phyloP scores from a whole-genome alignment of 2,888 invertebrate species.

The Alviniconcha strummeri region DNA sequence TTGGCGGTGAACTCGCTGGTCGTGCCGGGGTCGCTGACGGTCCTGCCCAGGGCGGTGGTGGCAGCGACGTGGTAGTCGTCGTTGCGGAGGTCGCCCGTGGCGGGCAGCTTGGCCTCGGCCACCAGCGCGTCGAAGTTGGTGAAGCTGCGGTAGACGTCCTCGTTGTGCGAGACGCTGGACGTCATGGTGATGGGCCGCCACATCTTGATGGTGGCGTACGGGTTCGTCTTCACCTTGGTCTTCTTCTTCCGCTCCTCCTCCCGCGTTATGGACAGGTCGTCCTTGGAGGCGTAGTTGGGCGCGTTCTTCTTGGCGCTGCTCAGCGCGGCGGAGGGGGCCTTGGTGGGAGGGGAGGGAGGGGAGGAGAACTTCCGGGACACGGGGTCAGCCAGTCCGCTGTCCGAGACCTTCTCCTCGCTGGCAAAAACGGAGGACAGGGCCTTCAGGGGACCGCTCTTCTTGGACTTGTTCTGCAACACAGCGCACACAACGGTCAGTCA shows the following conservation, averaged over 20 bases:
- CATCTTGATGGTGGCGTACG: conserved; percentile 63
- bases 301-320: conserved; percentile 17
- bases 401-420: conserved; percentile 31
- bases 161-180: conserved; percentile 42
- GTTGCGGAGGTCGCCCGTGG: conserved; percentile 27
- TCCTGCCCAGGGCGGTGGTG: neutral
- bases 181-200: conserved; percentile 61
- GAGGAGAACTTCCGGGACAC: neutral
- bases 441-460: conserved; percentile 63
- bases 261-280: conserved; percentile 49
- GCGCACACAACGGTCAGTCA: neutral
- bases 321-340: conserved; percentile 20
- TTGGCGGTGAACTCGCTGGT: neutral
- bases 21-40: neutral
- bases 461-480: conserved; percentile 50
- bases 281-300: conserved; percentile 40
- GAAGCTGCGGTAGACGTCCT: conserved; percentile 46
- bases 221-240: conserved; percentile 52
- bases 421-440: conserved; percentile 57
- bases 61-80: neutral
- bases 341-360: neutral
- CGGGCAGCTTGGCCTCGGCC: conserved; percentile 11
- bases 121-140: conserved; percentile 41
- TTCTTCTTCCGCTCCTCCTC: conserved; percentile 28
- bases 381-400: neutral